These are phyloP conservation scores for Panopea generosa DNA, from an alignment of 2,888 invertebrate species.

Conservation along the genomic window DNA sequence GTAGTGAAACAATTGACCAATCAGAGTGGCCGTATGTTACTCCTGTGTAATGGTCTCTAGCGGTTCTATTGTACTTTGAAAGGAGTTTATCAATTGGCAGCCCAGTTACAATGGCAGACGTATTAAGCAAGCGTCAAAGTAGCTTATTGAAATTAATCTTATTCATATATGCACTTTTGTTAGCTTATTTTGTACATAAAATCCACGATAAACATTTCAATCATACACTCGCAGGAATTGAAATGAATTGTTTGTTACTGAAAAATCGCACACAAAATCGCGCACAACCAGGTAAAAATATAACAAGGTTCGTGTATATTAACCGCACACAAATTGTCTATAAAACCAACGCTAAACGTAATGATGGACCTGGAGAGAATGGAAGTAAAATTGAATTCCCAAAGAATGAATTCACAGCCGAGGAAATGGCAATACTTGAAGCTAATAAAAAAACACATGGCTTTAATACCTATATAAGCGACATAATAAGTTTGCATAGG, in stretches of 20 bases:
- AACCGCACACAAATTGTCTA: not conserved
- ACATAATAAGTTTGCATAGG: slow-evolving; percentile 30
- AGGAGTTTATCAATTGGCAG: too few relatives aligned
- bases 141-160: not conserved
- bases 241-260: not conserved
- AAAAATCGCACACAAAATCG: not conserved
- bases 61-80: too few relatives aligned
- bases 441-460: slow-evolving; percentile 12
- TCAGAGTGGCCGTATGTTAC: too few relatives aligned
- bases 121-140: too few relatives aligned
- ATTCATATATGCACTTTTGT: not conserved
- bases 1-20: too few relatives aligned
- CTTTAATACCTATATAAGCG: slow-evolving; percentile 45
- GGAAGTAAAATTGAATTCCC: slow-evolving; percentile 15
- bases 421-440: not conserved
- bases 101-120: too few relatives aligned
- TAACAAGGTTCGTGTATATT: slow-evolving; percentile 9
- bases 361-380: slow-evolving; percentile 49
- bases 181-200: not conserved
- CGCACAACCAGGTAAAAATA: too few relatives aligned
- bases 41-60: too few relatives aligned
- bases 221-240: not conserved
- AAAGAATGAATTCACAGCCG: not conserved
- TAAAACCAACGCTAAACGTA: not conserved
- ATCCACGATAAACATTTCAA: not conserved